Evolutionary conservation across 2,113 vertebrate genomes (phyloP), one percentile per base, ranked within the genome.

Genomic region (Chionodraco myersi): DNA sequence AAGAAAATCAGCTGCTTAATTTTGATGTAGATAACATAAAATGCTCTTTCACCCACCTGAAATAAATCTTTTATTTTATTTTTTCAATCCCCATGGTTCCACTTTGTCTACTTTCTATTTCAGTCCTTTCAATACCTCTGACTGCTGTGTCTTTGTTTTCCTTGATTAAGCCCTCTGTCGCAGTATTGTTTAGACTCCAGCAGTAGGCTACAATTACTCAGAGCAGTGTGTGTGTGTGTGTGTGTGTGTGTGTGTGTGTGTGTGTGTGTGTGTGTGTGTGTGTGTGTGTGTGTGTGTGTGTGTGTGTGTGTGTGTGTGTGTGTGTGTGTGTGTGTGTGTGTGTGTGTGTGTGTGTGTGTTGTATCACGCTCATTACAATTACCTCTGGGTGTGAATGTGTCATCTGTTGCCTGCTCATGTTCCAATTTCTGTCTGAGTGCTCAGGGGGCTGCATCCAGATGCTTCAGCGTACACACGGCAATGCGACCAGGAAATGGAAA

Each of bases 311-410:
- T 26, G 26, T 26, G 26, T 26, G 26, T 26, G 26, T 26, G 26
- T 26, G 26, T 26, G 26, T 26, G 26, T 26, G 26, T 26, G 26
- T 26, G 26, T 26, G 26, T 26, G 26, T 26, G 49, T 52, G 10
- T 30, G 62, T 48, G 44, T 47, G 44, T 62, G 90, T 75, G 72
- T 66, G 45, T 56, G 4, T 85, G 81, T 86, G 44, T 87, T 88
- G 67, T 87, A 77, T 83, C 80, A 69, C 72, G 1, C 89, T 91
- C 82, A 86, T 91, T 90, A 89, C 85, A 85, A 88, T 91, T 86
- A 91, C 82, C 84, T 86, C 87, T 79, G 88, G 77, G 83, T 86
- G 80, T 49, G 85, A 80, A 79, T 75, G 82, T 87, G 80, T 88
- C 88, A 84, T 86, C 89, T 92, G 88, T 86, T 83, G 84, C 73